Base-by-base conservation (phyloP, 2,888 invertebrate species). In the Allygus modestus region DNA sequence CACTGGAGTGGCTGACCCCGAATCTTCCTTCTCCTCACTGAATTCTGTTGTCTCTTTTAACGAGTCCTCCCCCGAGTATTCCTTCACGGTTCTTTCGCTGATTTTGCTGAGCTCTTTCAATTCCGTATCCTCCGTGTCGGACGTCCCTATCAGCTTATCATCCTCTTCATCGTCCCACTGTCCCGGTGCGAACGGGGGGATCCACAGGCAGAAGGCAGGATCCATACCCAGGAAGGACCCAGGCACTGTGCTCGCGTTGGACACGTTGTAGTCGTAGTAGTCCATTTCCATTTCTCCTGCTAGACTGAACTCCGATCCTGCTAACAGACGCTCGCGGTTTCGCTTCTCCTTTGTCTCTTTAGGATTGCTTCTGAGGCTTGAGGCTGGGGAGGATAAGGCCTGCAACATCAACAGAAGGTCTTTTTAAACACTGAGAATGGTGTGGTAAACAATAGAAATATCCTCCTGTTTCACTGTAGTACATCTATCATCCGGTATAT, bases 211-310 rank as follows among this genome's bases (percentile, higher is more conserved):
- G 90, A 96, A 97, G 0, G 96, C 96, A 0, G 97, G 97, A 90
- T 97, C 97, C 97, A 97, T 97, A 75, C 96, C 96, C 84, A 97
- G 91, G 89, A 96, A 97, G 0, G 96, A 97, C 26, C 97, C 97
- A 0, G 97, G 97, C 17, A 95, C 87, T 12, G 87, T 83, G 73
- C 86, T 87, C 0, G 94, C 93, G 89, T 97, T 97, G 79, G 95
- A 94, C 9, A 97, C 97, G 91, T 97, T 96, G 88, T 97, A 97
- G 89, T 97, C 97, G 89, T 97, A 97, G 89, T 97, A 97, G 89
- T 97, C 97, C 87, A 97, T 92, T 90, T 97, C 97, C 89, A 97
- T 92, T 88, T 97, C 97, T 4, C 93, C 94, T 0, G 92, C 92
- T 33, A 97, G 91, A 81, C 96, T 96, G 88, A 96, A 94, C 89